Conservation (phyloP, 2,888 invertebrate genomes). For the Craniophora ligustri region DNA sequence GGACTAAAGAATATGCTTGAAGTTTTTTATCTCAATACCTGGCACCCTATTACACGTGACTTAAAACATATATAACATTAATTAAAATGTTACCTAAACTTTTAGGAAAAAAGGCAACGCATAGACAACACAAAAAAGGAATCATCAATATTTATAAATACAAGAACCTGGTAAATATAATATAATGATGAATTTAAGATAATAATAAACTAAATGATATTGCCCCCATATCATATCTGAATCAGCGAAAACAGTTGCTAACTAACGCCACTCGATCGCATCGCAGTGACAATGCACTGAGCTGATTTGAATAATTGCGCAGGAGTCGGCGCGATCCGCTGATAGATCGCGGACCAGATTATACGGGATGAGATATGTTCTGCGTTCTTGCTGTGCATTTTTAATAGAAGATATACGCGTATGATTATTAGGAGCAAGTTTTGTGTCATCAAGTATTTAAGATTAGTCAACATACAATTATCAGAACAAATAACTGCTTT, state of each 20-base stretch:
- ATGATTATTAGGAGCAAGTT: not conserved
- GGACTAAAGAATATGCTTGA: too few relatives aligned
- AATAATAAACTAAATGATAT: not conserved
- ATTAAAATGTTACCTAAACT: too few relatives aligned
- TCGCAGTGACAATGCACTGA: slow-evolving; percentile 65
- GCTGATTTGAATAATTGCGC: slow-evolving; percentile 77
- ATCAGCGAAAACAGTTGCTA: slow-evolving; percentile 29
- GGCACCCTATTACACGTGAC: too few relatives aligned
- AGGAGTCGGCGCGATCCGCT: slow-evolving; percentile 52
- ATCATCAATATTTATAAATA: too few relatives aligned
- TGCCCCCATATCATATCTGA: slow-evolving; percentile 7
- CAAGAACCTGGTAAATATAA: too few relatives aligned
- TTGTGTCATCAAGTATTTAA: not conserved
- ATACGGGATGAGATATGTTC: slow-evolving; percentile 37
- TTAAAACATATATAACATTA: too few relatives aligned
- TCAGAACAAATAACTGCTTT: too few relatives aligned
- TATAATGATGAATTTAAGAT: not conserved
- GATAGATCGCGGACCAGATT: slow-evolving; percentile 53
- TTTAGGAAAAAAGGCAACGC: too few relatives aligned
- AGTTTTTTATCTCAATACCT: too few relatives aligned
- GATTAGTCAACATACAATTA: not conserved
- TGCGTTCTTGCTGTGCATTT: slow-evolving; percentile 2
- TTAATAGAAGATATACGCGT: not conserved
- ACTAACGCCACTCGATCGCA: slow-evolving; percentile 44
- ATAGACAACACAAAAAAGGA: too few relatives aligned